These are phyloP conservation scores for Strix occidentalis DNA, from an alignment of 2,797 vertebrate genomes.

Conservation along the genomic window DNA sequence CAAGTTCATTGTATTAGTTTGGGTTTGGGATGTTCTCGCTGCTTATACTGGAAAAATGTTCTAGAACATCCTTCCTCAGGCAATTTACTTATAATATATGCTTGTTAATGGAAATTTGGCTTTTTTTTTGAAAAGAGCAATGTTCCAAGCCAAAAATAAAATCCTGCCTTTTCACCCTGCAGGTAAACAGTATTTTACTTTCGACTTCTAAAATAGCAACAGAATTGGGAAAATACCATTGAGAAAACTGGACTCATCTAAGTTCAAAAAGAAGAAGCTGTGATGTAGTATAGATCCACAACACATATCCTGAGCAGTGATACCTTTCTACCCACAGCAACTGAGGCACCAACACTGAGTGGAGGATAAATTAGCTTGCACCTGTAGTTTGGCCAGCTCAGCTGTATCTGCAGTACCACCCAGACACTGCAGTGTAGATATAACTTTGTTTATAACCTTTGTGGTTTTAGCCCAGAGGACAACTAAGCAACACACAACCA, in stretches of 20 bases:
- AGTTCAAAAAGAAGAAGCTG: neutral
- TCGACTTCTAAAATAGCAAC: neutral
- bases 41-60: neutral
- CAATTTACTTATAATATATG: neutral
- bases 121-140: neutral
- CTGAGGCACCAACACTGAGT: neutral
- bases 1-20: neutral
- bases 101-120: neutral
- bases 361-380: neutral
- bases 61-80: neutral
- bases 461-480: too few species aligned
- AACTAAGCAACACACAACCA: too few species aligned
- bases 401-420: neutral
- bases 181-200: neutral
- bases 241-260: neutral
- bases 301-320: too few species aligned
- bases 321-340: neutral
- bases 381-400: neutral
- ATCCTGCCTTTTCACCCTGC: neutral
- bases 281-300: neutral
- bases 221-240: neutral
- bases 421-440: neutral
- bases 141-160: neutral
- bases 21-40: neutral
- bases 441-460: neutral